Percentiles rank a stretch among this genome's conserved stretches.
Conservation (phyloP, 2,888 invertebrate genomes). For the Lagria hirta region DNA sequence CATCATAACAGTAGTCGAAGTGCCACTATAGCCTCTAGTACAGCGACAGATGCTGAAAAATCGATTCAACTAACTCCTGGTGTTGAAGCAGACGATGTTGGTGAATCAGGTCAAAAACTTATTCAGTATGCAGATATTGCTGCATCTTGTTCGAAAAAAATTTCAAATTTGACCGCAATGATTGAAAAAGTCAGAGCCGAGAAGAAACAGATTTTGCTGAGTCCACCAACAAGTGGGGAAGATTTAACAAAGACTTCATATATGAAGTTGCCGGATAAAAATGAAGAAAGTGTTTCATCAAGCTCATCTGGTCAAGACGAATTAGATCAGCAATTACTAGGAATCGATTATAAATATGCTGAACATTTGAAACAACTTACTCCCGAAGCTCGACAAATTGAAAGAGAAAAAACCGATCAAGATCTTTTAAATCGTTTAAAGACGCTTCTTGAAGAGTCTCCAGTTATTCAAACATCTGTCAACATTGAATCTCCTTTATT, state of each 20-base stretch:
- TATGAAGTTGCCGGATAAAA: constrained; percentile 38
- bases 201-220: constrained; percentile 53
- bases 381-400: constrained; percentile 15
- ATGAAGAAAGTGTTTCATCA: not conserved
- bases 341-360: constrained; percentile 44
- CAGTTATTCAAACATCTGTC: not conserved
- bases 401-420: constrained; percentile 14
- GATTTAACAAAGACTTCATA: constrained; percentile 32
- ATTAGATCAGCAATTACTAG: constrained; percentile 33
- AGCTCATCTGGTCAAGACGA: constrained; percentile 4
- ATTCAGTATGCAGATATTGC: constrained; percentile 57
- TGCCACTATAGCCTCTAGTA: constrained; percentile 13
- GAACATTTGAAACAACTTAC: constrained; percentile 38
- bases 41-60: constrained; percentile 1
- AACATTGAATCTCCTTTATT: constrained; percentile 39
- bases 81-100: not conserved
- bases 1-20: constrained; percentile 25
- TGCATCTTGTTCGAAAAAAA: constrained; percentile 59
- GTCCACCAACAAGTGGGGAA: constrained; percentile 4
- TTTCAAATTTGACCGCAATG: constrained; percentile 58
- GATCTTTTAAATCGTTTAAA: constrained; percentile 32
- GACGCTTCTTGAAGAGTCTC: constrained; percentile 22
- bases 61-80: constrained; percentile 3
- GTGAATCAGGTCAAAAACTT: constrained; percentile 8
- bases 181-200: constrained; percentile 63